A percentile compares a stretch with the other conserved stretches of the same genome.
Conservation (phyloP, 2,888 invertebrate species). For the Andrena chrysosceles region DNA sequence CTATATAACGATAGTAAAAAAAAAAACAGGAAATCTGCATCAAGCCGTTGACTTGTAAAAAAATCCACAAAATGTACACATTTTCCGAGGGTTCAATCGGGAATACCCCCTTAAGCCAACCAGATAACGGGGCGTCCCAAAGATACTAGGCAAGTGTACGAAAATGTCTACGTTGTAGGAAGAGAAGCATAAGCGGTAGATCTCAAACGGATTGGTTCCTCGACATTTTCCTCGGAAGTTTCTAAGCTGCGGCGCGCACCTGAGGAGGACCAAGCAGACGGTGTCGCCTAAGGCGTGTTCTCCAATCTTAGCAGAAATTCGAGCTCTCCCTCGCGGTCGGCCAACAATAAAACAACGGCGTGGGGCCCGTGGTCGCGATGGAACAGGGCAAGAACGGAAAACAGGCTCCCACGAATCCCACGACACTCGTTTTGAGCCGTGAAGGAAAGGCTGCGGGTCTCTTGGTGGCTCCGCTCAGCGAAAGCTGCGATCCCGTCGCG, state of each 20-base stretch:
- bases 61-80: too few relatives aligned
- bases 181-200: not conserved
- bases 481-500: slow-evolving; percentile 41
- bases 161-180: not conserved
- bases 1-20: too few relatives aligned
- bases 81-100: too few relatives aligned
- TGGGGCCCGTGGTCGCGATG: slow-evolving; percentile 68
- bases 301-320: slow-evolving; percentile 72
- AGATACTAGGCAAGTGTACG: slow-evolving; percentile 9
- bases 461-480: slow-evolving; percentile 59
- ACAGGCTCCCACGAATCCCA: slow-evolving; percentile 79
- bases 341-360: slow-evolving; percentile 71
- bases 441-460: slow-evolving; percentile 75
- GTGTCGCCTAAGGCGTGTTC: slow-evolving; percentile 62
- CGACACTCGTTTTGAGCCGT: slow-evolving; percentile 74
- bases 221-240: slow-evolving; percentile 41
- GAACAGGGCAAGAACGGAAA: slow-evolving; percentile 75
- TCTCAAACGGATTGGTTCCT: not conserved
- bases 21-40: too few relatives aligned
- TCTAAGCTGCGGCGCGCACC: slow-evolving; percentile 37
- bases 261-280: slow-evolving; percentile 49
- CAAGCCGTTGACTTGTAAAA: too few relatives aligned
- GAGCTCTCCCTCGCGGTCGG: slow-evolving; percentile 67
- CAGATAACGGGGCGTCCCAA: not conserved
- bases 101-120: too few relatives aligned